phyloP scores from a whole-genome alignment of 1,140 invertebrate species.

The Globodera ellingtonae region DNA sequence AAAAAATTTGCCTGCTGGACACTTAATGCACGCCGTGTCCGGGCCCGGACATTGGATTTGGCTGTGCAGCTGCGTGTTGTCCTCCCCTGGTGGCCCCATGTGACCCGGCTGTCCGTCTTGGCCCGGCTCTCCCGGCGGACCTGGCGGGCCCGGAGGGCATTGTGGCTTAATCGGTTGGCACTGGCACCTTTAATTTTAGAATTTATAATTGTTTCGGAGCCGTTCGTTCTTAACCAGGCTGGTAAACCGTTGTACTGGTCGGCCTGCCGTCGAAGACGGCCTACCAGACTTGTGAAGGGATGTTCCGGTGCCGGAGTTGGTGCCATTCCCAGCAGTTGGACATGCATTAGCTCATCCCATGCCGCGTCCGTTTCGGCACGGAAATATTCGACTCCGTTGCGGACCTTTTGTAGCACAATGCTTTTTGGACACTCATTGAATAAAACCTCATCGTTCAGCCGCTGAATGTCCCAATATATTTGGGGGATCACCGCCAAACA shows the following conservation, averaged over 20 bases:
- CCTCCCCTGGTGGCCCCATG: conserved; percentile 16
- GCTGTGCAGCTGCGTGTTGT: conserved; percentile 19
- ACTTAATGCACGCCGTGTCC: conserved; percentile 31
- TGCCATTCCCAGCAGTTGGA: conserved; percentile 47
- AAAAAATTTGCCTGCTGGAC: conserved; percentile 12
- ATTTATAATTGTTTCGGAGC: not conserved
- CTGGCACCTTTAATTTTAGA: conserved; percentile 37
- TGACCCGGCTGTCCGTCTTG: conserved; percentile 25
- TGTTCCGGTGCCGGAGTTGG: conserved; percentile 47
- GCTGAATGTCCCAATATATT: conserved; percentile 1
- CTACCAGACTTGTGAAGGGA: conserved; percentile 49
- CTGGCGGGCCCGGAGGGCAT: conserved; percentile 38
- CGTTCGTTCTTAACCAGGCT: conserved; percentile 22
- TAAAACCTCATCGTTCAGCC: not conserved
- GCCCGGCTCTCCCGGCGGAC: conserved; percentile 30
- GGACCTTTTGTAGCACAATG: conserved; percentile 24
- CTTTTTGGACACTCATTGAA: too few relatives aligned
- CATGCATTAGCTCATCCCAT: conserved; percentile 51
- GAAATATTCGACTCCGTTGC: conserved; percentile 49
- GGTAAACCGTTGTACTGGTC: conserved; percentile 39
- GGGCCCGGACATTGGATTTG: conserved; percentile 22
- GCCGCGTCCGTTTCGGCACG: conserved; percentile 53
- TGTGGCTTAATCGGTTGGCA: conserved; percentile 54
- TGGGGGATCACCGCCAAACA: not conserved
- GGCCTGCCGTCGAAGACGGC: conserved; percentile 38